phyloP scores from a whole-genome alignment of 2,113 vertebrate genomes.

The Hemiprocne comata region DNA sequence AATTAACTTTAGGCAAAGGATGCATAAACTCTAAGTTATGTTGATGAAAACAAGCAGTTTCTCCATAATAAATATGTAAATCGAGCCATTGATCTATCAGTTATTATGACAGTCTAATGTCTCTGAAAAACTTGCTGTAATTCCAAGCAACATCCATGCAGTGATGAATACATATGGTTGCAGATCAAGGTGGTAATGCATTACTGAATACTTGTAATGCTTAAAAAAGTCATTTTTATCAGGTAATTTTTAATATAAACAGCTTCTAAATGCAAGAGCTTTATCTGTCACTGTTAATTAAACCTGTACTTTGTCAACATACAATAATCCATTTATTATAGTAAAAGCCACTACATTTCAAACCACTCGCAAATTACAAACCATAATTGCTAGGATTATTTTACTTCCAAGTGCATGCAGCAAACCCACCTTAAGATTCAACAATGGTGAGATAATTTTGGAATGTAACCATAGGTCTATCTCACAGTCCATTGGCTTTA shows the following conservation, averaged over 20 bases:
- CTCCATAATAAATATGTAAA: constrained; percentile 42
- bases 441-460: constrained; percentile 62
- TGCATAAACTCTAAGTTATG: constrained; percentile 30
- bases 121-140: constrained; percentile 31
- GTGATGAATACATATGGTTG: constrained; percentile 49
- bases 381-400: constrained; percentile 82
- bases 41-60: constrained; percentile 37
- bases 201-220: constrained; percentile 50
- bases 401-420: constrained; percentile 80
- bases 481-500: constrained; percentile 78
- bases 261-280: constrained; percentile 71
- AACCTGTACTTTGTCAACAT: constrained; percentile 86
- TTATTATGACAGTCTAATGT: constrained; percentile 36
- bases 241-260: constrained; percentile 78
- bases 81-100: constrained; percentile 33
- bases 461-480: constrained; percentile 62
- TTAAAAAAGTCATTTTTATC: constrained; percentile 71
- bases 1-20: constrained; percentile 50
- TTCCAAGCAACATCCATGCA: constrained; percentile 18
- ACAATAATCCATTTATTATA: constrained; percentile 85
- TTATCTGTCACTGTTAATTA: constrained; percentile 88
- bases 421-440: constrained; percentile 71
- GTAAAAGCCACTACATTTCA: constrained; percentile 83
- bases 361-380: constrained; percentile 83
- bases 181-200: constrained; percentile 50